phyloP scores from a whole-genome alignment of 2,888 invertebrate species.

The Microctonus brassicae region DNA sequence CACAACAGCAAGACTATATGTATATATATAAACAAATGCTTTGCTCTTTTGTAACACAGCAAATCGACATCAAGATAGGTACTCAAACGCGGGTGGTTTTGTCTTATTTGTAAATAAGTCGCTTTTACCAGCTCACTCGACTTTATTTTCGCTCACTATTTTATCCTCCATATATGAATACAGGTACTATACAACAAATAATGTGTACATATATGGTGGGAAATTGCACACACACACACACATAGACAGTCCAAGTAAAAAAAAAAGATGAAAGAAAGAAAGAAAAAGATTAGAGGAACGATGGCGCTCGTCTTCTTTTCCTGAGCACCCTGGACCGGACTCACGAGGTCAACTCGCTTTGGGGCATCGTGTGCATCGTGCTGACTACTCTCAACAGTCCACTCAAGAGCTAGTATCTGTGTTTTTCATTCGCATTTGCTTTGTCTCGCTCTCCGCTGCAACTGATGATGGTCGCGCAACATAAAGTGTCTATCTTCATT shows the following conservation, averaged over 20 bases:
- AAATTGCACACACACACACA: not conserved
- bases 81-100: not conserved
- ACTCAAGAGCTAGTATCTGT: not conserved
- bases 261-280: too few relatives aligned
- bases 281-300: constrained; percentile 61
- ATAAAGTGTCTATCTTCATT: constrained; percentile 2
- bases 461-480: not conserved
- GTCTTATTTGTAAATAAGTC: too few relatives aligned
- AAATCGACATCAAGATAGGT: too few relatives aligned
- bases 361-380: constrained; percentile 68
- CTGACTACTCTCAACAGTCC: constrained; percentile 51
- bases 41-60: too few relatives aligned
- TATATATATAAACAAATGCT: too few relatives aligned
- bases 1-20: constrained; percentile 24
- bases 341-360: constrained; percentile 67
- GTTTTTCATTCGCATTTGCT: not conserved
- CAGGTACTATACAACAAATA: not conserved
- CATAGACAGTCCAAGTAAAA: not conserved
- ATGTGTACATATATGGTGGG: not conserved
- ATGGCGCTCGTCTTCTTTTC: constrained; percentile 47
- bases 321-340: constrained; percentile 53
- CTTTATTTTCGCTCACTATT: not conserved
- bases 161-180: not conserved
- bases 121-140: too few relatives aligned
- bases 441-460: constrained; percentile 37